Base-by-base conservation (phyloP, 2,888 invertebrate species). In the Orthosia gracilis region DNA sequence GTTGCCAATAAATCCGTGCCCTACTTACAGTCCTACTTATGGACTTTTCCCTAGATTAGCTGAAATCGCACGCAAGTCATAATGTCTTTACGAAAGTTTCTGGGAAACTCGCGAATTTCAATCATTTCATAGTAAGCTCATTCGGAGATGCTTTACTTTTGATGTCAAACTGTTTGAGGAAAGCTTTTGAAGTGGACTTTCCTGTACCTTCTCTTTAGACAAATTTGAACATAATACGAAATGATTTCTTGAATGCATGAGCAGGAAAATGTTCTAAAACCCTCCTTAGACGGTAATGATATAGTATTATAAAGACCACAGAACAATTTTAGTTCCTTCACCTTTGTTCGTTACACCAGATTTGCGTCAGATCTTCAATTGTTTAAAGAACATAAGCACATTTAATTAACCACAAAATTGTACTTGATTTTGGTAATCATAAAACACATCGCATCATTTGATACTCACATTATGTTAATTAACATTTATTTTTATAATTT, bases 121-220 rank as follows among this genome's bases (percentile, higher is more conserved):
- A 82, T 82, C 13, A 64, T 77, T 80, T 82, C 67, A 82, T 71
- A 68, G 64, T 76, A 82, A 82, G 61, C 64, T 58, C 66, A 59
- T 57, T 78, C 50, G 13, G 58, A 55, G 45, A 40, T 63, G 76
- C 58, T 57, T 67, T 45, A 68, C 67, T 68, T 82, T 76, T 80
- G 76, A 80, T 80, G 78, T 80, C 47, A 21, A 58, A 0, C 45
- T 70, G 82, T 82, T 80, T 71, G 59, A 57, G 52, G 77, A 65
- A 76, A 61, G 52, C 1, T 64, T 64, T 77, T 71, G 55, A 77
- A 71, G 59, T 77, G 11, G 9, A 40, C 40, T 40, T 40, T 40
- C 9, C 9, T 40, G 9, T 40, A 40, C 9, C 9, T 40, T 0
- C 9, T 40, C 40, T 40, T 9, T 7, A 2, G 4, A 31, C 3